A percentile compares a stretch with the other conserved stretches of the same genome.
Evolutionary conservation across 1,140 invertebrate species (phyloP).

Genomic region (Zaprionus lachaisei): DNA sequence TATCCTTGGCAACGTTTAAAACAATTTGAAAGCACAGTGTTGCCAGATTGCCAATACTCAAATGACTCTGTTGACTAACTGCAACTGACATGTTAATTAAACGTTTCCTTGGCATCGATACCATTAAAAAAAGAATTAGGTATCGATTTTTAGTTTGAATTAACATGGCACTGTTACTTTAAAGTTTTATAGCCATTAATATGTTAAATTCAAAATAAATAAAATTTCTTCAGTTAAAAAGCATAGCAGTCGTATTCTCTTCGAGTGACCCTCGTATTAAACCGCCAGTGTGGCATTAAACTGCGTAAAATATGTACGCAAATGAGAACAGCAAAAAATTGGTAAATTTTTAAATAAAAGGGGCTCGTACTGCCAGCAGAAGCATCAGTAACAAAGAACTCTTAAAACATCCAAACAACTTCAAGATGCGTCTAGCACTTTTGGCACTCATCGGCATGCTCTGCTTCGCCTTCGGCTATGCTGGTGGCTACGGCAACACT

Average conservation of each 20-base stretch:
- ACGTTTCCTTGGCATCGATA: slow-evolving; percentile 1
- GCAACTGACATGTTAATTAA: not conserved
- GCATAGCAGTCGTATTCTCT: not conserved
- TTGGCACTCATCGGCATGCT: slow-evolving; percentile 37
- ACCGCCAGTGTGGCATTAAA: slow-evolving; percentile 5
- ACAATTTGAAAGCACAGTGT: not conserved
- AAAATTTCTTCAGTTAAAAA: too few species aligned
- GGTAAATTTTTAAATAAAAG: slow-evolving; percentile 28
- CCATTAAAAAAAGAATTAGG: not conserved
- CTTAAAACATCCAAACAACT: slow-evolving; percentile 2
- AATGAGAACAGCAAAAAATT: not conserved
- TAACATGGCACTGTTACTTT: not conserved
- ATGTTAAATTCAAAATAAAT: not conserved
- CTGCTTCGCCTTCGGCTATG: slow-evolving; percentile 34
- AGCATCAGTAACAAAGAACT: slow-evolving; percentile 22
- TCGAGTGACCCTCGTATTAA: slow-evolving; percentile 1
- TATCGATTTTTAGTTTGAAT: not conserved
- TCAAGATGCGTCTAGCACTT: slow-evolving; percentile 41
- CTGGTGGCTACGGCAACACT: not conserved
- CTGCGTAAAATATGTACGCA: slow-evolving; percentile 3
- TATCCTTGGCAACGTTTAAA: slow-evolving; percentile 9
- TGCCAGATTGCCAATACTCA: not conserved
- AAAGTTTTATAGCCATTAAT: not conserved
- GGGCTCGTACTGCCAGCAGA: not conserved
- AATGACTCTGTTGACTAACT: not conserved